A percentile compares a stretch with the other conserved stretches of the same genome.
Conservation (phyloP, 1,140 invertebrate species). For the Drosophila varians region DNA sequence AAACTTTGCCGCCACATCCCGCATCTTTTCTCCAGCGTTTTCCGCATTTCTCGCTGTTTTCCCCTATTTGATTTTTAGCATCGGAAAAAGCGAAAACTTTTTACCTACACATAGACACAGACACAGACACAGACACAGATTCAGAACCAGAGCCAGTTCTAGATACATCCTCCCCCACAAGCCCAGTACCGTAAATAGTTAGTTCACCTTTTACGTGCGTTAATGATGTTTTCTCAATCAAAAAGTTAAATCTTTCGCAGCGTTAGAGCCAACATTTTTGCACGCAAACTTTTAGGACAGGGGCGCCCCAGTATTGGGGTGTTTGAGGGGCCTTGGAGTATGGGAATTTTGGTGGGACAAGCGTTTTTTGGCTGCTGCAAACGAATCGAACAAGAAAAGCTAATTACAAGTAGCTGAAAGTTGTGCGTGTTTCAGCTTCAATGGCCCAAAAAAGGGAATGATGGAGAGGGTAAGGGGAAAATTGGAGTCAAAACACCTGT, state of each 20-base stretch:
- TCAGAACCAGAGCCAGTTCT: too few species aligned
- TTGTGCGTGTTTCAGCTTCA: slow-evolving; percentile 71
- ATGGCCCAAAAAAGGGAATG: slow-evolving; percentile 31
- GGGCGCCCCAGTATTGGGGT: not conserved
- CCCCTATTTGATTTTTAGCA: slow-evolving; percentile 78
- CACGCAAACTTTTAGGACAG: slow-evolving; percentile 57
- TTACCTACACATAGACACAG: slow-evolving; percentile 55
- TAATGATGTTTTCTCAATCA: slow-evolving; percentile 82
- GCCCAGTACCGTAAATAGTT: slow-evolving; percentile 66
- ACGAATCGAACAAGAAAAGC: slow-evolving; percentile 79
- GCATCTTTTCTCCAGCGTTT: slow-evolving; percentile 18
- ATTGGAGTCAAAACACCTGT: slow-evolving; percentile 58
- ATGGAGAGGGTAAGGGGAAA: not conserved
- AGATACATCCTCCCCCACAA: not conserved
- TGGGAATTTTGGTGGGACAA: slow-evolving; percentile 33
- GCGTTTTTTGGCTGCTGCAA: slow-evolving; percentile 63
- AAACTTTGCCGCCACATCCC: slow-evolving; percentile 59
- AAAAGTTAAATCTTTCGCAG: slow-evolving; percentile 78
- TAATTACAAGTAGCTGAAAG: slow-evolving; percentile 80
- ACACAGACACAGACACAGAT: slow-evolving; percentile 3
- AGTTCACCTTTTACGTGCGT: slow-evolving; percentile 76
- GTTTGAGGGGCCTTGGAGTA: not conserved
- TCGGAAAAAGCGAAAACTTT: slow-evolving; percentile 76
- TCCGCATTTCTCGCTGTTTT: slow-evolving; percentile 53
- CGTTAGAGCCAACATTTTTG: slow-evolving; percentile 60